Evolutionary conservation across 2,888 invertebrate species (phyloP).

Genomic region (Coleophora deauratella): DNA sequence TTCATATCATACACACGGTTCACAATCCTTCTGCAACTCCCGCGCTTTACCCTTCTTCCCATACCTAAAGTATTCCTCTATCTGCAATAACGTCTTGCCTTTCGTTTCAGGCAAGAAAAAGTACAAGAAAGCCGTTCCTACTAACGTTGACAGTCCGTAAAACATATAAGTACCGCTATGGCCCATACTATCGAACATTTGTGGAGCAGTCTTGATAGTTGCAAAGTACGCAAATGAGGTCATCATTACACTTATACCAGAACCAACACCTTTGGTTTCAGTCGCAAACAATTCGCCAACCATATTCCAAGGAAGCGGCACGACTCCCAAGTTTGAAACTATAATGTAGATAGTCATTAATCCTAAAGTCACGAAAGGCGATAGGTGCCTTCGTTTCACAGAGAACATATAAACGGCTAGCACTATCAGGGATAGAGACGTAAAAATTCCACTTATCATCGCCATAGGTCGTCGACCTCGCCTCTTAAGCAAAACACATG

Average conservation of each 20-base stretch:
- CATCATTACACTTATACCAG: slow-evolving; percentile 78
- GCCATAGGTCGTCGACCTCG: slow-evolving; percentile 78
- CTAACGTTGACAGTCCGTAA: slow-evolving; percentile 75
- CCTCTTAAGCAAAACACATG: slow-evolving; percentile 75
- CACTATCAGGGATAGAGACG: slow-evolving; percentile 71
- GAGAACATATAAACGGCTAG: slow-evolving; percentile 67
- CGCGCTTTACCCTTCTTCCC: slow-evolving; percentile 34
- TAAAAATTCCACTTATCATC: slow-evolving; percentile 76
- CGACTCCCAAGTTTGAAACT: slow-evolving; percentile 75
- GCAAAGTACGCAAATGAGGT: slow-evolving; percentile 78
- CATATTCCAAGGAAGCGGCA: slow-evolving; percentile 83
- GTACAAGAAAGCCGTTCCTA: slow-evolving; percentile 76
- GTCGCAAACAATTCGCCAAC: slow-evolving; percentile 82
- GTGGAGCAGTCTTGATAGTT: slow-evolving; percentile 79
- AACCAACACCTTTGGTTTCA: slow-evolving; percentile 78
- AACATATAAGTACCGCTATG: slow-evolving; percentile 76
- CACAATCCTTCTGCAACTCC: slow-evolving; percentile 11
- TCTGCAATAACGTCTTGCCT: slow-evolving; percentile 78
- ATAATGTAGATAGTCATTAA: slow-evolving; percentile 74
- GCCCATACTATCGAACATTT: slow-evolving; percentile 71
- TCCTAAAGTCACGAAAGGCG: slow-evolving; percentile 57
- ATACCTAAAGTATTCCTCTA: slow-evolving; percentile 73
- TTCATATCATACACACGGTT: slow-evolving; percentile 16
- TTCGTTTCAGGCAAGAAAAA: slow-evolving; percentile 80
- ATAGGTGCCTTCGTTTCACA: slow-evolving; percentile 34